Base-by-base conservation (phyloP, 1,140 invertebrate genomes). In the Papilio helenus region DNA sequence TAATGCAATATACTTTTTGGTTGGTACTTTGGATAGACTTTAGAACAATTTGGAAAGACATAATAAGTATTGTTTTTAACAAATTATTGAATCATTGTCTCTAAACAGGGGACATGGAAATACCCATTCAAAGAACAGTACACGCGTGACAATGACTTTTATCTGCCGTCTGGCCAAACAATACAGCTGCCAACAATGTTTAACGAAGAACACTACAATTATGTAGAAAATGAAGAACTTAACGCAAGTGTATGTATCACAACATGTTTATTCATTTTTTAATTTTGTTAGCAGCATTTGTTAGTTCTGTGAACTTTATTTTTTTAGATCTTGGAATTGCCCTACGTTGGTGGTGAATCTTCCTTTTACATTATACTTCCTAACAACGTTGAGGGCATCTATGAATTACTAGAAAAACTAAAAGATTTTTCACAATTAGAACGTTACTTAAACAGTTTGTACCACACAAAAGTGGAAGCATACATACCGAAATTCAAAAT, bases 1-100 rank as follows among this genome's bases (percentile, higher is more conserved):
- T n/a, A 92, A 92, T 61, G 90, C 90, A 9, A 89, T 91, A 58
- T 92, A 92, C 78, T 92, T 92, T 68, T 87, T 90, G 87, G 90
- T 91, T 83, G 72, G 51, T 79, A 34, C 65, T 61, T 72, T 10
- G 3, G 9, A 23, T 49, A 16, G 26, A 74, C 51, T 51, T 44
- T 51, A 58, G 7, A 39, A 39, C 34, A 39, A 39, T 39, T 0
- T 39, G 34, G 34, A n/a, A n/a, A n/a, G n/a, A 39, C 7, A 8
- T 39, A 39, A 29, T 79, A 68, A 46, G 7, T 14, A 42, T 55
- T 26, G 23, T 39, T 39, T 46, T 44, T n/a, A n/a, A n/a, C n/a
- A 65, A 49, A 14, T 23, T n/a, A 73, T 18, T 65, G 46, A 44
- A 68, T 61, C 79, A 39, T 72, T 72, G 4, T 49, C 44, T 58